These are phyloP conservation scores for Lasius fuliginosus DNA, from an alignment of 2,888 invertebrate species.

Conservation along the genomic window DNA sequence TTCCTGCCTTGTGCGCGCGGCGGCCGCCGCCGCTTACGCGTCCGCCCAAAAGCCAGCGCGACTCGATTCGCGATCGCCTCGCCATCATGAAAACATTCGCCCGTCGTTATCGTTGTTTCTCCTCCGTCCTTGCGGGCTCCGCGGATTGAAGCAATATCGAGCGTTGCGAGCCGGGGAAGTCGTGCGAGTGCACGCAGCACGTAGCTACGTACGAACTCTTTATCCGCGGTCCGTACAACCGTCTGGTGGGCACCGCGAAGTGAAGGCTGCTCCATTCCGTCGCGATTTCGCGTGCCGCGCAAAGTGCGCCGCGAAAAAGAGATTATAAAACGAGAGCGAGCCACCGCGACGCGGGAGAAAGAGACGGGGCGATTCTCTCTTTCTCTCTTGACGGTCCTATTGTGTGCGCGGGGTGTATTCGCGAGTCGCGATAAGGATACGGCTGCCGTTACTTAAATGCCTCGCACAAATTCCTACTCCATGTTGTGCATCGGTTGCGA, in stretches of 20 bases:
- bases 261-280: conserved; percentile 11
- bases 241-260: conserved; percentile 7
- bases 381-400: conserved; percentile 47
- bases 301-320: conserved; percentile 45
- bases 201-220: neutral
- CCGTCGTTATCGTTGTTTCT: conserved; percentile 76
- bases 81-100: conserved; percentile 83
- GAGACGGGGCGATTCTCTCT: conserved; percentile 46
- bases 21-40: conserved; percentile 65
- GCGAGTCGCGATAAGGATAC: conserved; percentile 70
- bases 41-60: conserved; percentile 69
- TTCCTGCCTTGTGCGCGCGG: neutral
- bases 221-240: neutral
- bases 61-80: conserved; percentile 76
- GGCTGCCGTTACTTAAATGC: conserved; percentile 80
- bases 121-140: conserved; percentile 79
- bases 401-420: conserved; percentile 59
- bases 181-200: conserved; percentile 30
- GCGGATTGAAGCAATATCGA: conserved; percentile 76
- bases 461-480: conserved; percentile 82
- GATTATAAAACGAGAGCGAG: conserved; percentile 44
- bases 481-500: conserved; percentile 84
- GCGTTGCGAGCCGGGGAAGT: conserved; percentile 61
- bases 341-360: conserved; percentile 39
- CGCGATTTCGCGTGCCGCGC: conserved; percentile 26